Base-by-base conservation (phyloP, 92 coral and sea anemone genomes). In the Parazoanthus swiftii region DNA sequence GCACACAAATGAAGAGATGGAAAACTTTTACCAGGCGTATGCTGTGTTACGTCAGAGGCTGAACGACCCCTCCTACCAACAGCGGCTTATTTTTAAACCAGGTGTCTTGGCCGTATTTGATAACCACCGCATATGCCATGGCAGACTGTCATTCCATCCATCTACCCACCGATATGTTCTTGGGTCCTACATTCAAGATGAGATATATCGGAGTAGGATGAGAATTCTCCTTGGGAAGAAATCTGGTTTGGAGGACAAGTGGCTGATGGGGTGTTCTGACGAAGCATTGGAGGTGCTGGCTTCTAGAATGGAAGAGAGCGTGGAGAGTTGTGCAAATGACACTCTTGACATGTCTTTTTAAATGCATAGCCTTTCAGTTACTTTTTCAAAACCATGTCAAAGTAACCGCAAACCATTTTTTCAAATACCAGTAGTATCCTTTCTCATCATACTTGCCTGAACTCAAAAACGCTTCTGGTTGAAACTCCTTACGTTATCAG, bases 251-350 rank as follows among this genome's bases (percentile, higher is more conserved):
- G 93, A 91, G 15, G 80, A 50, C 44, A 91, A 91, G 88, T 91
- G 93, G 93, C 77, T 91, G 56, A 65, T 80, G 63, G 93, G 91
- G 35, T 91, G 93, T 51, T 82, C 93, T 35, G 86, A 89, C 35
- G 77, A 91, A 56, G 89, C 90, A 15, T 56, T 91, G 43, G 91
- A 91, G 48, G 81, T 91, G 39, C 88, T 90, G 21, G 88, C 92
- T 33, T 86, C 83, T 10, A 75, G 81, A n/a, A 65, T 33, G 73
- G 75, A 76, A 44, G 11, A 76, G 23, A 76, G 36, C 21, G 89
- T 54, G 8, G 77, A 39, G n/a, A 65, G 21, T 43, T 39, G 66
- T 7, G 43, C 5, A 10, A 26, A 44, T 43, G 10, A 29, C 0
- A 26, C 79, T 46, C 29, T 8, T 25, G 44, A 71, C 79, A 72